phyloP scores from a whole-genome alignment of 2,888 invertebrate genomes.

The Micropterix aruncella region DNA sequence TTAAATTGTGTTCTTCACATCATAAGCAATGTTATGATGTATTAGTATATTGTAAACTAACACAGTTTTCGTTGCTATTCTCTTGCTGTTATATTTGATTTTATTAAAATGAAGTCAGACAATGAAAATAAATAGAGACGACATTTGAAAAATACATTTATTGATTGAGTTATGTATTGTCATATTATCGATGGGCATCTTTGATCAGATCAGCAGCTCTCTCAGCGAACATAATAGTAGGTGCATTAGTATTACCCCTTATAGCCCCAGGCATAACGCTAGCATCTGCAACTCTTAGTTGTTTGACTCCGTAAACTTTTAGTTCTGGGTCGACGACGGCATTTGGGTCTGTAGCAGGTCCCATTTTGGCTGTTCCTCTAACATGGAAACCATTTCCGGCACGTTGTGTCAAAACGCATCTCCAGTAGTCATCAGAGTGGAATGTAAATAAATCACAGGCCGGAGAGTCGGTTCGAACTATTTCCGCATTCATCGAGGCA shows the following conservation, averaged over 20 bases:
- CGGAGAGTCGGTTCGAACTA: conserved; percentile 16
- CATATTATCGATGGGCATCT: too few species aligned
- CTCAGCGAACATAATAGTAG: conserved; percentile 19
- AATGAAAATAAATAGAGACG: too few species aligned
- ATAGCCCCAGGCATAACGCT: conserved; percentile 23
- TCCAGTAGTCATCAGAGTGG: conserved; percentile 18
- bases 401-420: conserved; percentile 19
- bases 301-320: conserved; percentile 21
- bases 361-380: conserved; percentile 41
- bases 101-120: too few species aligned
- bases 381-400: conserved; percentile 31
- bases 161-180: too few species aligned
- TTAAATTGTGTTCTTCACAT: too few species aligned
- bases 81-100: too few species aligned
- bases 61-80: too few species aligned
- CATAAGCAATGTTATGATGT: too few species aligned
- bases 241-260: conserved; percentile 31
- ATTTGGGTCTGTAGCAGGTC: conserved; percentile 14
- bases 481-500: conserved; percentile 16
- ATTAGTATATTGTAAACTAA: too few species aligned
- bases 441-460: conserved; percentile 17
- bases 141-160: too few species aligned
- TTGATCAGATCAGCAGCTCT: background rate
- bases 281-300: conserved; percentile 23
- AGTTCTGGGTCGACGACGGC: conserved; percentile 18